Base-by-base conservation (phyloP, 2,113 vertebrate genomes). In the Urocitellus parryii region DNA sequence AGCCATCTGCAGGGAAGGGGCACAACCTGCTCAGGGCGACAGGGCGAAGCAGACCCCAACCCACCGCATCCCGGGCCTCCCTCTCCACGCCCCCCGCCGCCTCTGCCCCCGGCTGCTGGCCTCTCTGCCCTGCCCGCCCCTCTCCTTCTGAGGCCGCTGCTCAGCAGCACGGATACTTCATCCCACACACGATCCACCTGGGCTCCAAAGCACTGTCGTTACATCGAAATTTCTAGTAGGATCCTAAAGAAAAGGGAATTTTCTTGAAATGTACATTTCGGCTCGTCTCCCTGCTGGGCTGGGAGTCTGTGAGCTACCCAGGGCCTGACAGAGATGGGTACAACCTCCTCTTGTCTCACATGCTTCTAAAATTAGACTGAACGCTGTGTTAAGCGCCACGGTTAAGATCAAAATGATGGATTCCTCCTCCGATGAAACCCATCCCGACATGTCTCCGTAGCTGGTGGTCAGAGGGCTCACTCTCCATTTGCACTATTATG, bases 341-440 rank as follows among this genome's bases (percentile, higher is more conserved):
- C 45, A n/a, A 58, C 39, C 70, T 63, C 74, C 32, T 81, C 24
- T 61, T 70, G 42, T 78, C 94, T 95, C 86, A 39, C 39, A 58
- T 17, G 22, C 48, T 90, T 97, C 95, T 86, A 74, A 94, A 92
- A 90, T 89, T 68, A 82, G 89, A 90, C 67, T 27, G 7, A 86
- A 82, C 0, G 6, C 51, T 56, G 39, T 84, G 45, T 80, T 95
- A 65, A 80, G 81, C 4, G 0, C 77, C 96, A 77, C 25, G 24
- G 68, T 90, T 56, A 65, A 96, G 91, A 97, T 89, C 92, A 90
- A 84, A 90, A 73, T 86, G 89, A 95, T 88, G 73, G 91, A 91
- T 96, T 88, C 74, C 91, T 88, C 74, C 91, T 89, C 95, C 74
- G 32, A 67, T 45, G 34, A 94, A 94, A 63, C 61, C 78, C 29